Evolutionary conservation across 92 coral and sea anemone species (phyloP).

Genomic region (Epizoanthus rinbou): DNA sequence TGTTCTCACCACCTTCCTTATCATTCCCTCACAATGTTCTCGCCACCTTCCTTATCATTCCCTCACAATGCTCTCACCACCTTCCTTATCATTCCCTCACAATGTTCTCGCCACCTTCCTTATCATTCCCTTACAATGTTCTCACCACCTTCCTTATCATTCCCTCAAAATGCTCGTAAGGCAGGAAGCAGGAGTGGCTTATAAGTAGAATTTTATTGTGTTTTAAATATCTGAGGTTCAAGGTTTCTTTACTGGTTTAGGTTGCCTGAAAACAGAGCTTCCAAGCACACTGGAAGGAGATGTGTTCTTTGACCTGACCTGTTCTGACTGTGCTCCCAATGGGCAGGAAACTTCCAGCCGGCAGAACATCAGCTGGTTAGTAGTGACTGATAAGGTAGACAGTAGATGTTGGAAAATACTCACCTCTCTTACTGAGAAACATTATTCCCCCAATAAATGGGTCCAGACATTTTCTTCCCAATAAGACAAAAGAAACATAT

Average conservation of each 20-base stretch:
- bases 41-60: too few relatives aligned
- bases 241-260: constrained; percentile 22
- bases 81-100: not conserved
- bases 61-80: not conserved
- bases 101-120: too few relatives aligned
- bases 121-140: too few relatives aligned
- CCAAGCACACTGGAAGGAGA: constrained; percentile 92
- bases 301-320: constrained; percentile 86
- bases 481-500: too few relatives aligned
- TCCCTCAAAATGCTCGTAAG: not conserved
- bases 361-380: constrained; percentile 79
- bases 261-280: constrained; percentile 75
- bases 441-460: too few relatives aligned
- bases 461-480: too few relatives aligned
- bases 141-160: not conserved
- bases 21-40: too few relatives aligned
- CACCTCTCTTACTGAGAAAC: too few relatives aligned
- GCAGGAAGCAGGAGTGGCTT: too few relatives aligned
- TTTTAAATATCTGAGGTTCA: too few relatives aligned
- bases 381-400: not conserved
- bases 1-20: not conserved
- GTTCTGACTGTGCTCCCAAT: constrained; percentile 76
- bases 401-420: too few relatives aligned
- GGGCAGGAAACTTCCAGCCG: constrained; percentile 72
- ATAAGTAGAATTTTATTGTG: too few relatives aligned